These are phyloP conservation scores for Zaprionus gabonicus DNA, from an alignment of 1,140 invertebrate species.

Conservation along the genomic window DNA sequence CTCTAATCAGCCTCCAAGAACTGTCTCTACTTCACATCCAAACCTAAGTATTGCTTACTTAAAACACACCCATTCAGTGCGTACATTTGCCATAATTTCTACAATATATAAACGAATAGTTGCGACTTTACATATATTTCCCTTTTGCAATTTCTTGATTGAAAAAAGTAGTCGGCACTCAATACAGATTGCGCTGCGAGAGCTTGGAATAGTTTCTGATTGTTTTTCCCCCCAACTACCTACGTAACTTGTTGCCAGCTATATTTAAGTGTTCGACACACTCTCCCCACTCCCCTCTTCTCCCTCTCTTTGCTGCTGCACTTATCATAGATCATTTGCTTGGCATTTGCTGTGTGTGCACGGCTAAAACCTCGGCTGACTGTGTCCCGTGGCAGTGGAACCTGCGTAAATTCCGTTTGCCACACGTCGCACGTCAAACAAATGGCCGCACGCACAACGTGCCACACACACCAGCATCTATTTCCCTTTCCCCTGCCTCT, in stretches of 20 bases:
- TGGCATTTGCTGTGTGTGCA: slow-evolving; percentile 28
- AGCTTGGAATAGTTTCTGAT: slow-evolving; percentile 7
- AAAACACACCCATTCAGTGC: background rate
- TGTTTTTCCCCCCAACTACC: background rate
- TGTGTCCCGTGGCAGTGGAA: slow-evolving; percentile 30
- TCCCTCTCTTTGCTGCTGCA: slow-evolving; percentile 1
- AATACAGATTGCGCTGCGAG: background rate
- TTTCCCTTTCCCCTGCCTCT: slow-evolving; percentile 4
- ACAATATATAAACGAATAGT: background rate
- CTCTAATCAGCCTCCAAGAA: background rate
- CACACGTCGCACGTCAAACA: slow-evolving; percentile 80
- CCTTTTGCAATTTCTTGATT: slow-evolving; percentile 4
- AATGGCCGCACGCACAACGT: slow-evolving; percentile 63
- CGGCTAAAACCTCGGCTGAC: slow-evolving; percentile 33
- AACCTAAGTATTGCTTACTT: background rate
- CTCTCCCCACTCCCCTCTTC: no score
- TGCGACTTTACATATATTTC: slow-evolving; percentile 2
- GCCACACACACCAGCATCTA: slow-evolving; percentile 4
- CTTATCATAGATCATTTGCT: slow-evolving; percentile 53
- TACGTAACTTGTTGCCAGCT: slow-evolving; percentile 22
- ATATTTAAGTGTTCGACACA: slow-evolving; percentile 16
- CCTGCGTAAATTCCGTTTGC: slow-evolving; percentile 73
- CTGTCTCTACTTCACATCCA: background rate
- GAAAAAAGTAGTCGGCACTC: slow-evolving; percentile 3
- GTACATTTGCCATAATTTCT: background rate